Evolutionary conservation across 2,797 vertebrate species (phyloP).

Genomic region (Spheniscus humboldti): DNA sequence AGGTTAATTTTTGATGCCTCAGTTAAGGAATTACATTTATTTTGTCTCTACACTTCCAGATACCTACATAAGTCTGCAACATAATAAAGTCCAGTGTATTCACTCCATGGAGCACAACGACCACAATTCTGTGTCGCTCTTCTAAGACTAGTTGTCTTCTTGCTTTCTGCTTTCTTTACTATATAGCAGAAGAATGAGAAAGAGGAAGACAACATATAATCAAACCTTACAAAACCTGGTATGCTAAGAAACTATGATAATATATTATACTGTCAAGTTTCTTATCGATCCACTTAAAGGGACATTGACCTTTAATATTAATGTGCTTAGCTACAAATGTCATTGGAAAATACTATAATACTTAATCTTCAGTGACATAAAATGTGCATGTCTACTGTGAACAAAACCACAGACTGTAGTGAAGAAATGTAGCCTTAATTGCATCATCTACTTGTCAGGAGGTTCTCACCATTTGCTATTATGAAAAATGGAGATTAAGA

Average conservation of each 20-base stretch:
- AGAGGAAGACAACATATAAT: neutral
- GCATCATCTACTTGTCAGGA: neutral
- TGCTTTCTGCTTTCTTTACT: neutral
- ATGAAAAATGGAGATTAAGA: conserved; percentile 19
- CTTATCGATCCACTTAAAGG: conserved; percentile 38
- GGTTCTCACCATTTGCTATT: neutral
- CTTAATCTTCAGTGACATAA: conserved; percentile 39
- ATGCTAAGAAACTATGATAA: neutral
- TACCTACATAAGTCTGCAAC: neutral
- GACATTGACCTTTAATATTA: conserved; percentile 42
- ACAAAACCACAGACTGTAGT: neutral
- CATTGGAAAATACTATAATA: conserved; percentile 8
- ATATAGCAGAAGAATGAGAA: neutral
- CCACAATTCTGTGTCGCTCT: neutral
- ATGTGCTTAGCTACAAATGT: conserved; percentile 41
- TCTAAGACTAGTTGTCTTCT: neutral
- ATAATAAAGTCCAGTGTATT: neutral
- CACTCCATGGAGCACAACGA: neutral
- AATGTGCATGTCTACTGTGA: neutral
- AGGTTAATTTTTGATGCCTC: neutral
- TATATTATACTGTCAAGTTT: neutral
- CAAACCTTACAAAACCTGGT: neutral
- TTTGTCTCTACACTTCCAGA: neutral
- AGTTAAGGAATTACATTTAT: neutral
- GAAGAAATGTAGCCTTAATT: conserved; percentile 26